Conservation (phyloP, 1,140 invertebrate genomes). For the Tribolium madens region DNA sequence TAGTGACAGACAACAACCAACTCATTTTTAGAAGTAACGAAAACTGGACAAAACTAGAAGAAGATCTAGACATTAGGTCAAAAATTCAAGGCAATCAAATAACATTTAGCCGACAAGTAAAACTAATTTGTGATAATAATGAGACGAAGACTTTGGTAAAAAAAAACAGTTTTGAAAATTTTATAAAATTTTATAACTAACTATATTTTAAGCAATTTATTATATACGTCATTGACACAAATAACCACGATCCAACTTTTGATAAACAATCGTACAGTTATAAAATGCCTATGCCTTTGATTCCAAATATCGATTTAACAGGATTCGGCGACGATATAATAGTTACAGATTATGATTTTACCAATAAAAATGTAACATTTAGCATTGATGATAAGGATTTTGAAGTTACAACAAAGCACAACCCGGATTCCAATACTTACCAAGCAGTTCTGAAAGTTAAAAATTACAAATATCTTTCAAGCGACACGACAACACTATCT, state of each 20-base stretch:
- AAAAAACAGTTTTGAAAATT: too few species aligned
- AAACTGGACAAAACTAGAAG: too few species aligned
- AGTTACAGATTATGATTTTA: conserved; percentile 54
- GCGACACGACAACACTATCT: background rate
- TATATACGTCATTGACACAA: conserved; percentile 23
- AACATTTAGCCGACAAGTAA: too few species aligned
- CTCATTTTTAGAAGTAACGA: too few species aligned
- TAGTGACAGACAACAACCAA: too few species aligned
- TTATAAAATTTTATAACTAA: background rate
- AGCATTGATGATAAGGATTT: conserved; percentile 47
- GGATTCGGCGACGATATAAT: conserved; percentile 48
- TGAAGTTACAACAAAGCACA: conserved; percentile 35
- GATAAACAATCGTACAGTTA: conserved; percentile 41
- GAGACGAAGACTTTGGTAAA: too few species aligned
- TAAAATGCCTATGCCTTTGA: conserved; percentile 54
- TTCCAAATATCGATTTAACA: conserved; percentile 49
- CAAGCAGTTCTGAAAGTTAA: conserved; percentile 43
- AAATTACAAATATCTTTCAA: conserved; percentile 6
- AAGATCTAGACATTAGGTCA: too few species aligned
- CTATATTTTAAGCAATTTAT: background rate
- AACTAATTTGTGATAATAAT: too few species aligned
- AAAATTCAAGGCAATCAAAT: too few species aligned
- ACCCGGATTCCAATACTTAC: background rate
- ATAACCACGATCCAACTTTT: conserved; percentile 46
- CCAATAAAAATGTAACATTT: conserved; percentile 53